Base-by-base conservation (phyloP, 2,888 invertebrate species). In the Stegana nigrithorax region DNA sequence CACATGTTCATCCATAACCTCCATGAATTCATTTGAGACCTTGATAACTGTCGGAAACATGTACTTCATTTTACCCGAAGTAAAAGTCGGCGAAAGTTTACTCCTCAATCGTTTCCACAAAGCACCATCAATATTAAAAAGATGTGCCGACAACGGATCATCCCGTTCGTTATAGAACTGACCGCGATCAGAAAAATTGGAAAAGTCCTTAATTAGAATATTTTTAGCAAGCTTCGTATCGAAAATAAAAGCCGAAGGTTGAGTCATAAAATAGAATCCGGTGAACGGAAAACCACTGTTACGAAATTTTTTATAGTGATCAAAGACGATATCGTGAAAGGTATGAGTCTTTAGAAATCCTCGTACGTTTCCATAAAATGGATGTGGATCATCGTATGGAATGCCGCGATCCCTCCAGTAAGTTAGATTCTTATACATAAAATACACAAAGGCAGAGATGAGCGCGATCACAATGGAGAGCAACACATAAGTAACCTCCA, bases 31-130 rank as follows among this genome's bases (percentile, higher is more conserved):
- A 1, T 63, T 44, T 7, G 59, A 62, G 7, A 64, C 62, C 10
- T 56, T 56, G 0, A 75, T 62, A 12, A 86, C 68, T 0, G 78
- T 78, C 1, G 76, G 72, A 63, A 84, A 86, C 87, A 87, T 87
- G 25, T 75, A 80, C 66, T 86, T 87, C 81, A 88, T 86, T 70
- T 86, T 87, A 4, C 87, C 87, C 0, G 87, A 84, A 1, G 87
- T 86, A 59, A 88, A 88, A 0, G 86, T 85, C 0, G 88, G 87
- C 0, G 87, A 85, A 25, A 88, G 62, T 55, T 87, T 86, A 0
- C 78, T 72, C 12, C 88, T 77, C 45, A 88, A 69, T 14, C 79
- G 75, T 53, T 84, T 87, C 88, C 88, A 88, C 53, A 85, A 81
- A 1, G 81, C 74, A 1, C 86, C 87, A 2, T 83, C 83, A 23